phyloP scores from a whole-genome alignment of 2,888 invertebrate genomes.

The Nomada ferruginata region DNA sequence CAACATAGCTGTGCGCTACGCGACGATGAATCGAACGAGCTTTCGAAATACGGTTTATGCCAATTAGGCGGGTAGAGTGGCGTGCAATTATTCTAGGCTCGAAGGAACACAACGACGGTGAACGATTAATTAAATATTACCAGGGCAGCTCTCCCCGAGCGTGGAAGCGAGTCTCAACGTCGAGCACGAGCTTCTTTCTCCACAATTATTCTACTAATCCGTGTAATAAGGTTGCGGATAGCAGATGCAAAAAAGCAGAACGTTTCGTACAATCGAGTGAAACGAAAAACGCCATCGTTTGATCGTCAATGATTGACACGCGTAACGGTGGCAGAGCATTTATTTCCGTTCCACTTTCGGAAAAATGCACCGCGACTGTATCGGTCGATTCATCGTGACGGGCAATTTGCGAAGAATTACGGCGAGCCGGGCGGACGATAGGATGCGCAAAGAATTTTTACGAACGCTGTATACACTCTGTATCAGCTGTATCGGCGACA shows the following conservation, averaged over 20 bases:
- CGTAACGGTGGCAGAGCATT: constrained; percentile 38
- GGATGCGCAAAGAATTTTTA: background rate
- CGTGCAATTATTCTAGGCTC: background rate
- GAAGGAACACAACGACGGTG: background rate
- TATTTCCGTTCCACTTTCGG: constrained; percentile 44
- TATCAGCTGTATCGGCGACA: constrained; percentile 41
- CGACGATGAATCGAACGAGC: background rate
- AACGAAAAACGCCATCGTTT: background rate
- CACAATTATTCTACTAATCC: background rate
- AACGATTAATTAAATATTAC: background rate
- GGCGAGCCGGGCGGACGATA: background rate
- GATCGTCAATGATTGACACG: constrained; percentile 21
- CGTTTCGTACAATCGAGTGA: background rate
- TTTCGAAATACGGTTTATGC: background rate
- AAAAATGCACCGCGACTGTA: constrained; percentile 15
- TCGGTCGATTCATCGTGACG: constrained; percentile 41
- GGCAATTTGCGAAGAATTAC: constrained; percentile 42
- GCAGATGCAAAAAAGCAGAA: background rate
- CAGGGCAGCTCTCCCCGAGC: too few species aligned
- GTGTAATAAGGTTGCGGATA: background rate
- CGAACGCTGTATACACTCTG: constrained; percentile 2
- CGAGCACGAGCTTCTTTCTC: background rate
- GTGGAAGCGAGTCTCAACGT: background rate
- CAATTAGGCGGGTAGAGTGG: background rate
- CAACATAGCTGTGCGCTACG: too few species aligned